Evolutionary conservation across 2,797 vertebrate genomes (phyloP).

Genomic region (Girardinus metallicus): DNA sequence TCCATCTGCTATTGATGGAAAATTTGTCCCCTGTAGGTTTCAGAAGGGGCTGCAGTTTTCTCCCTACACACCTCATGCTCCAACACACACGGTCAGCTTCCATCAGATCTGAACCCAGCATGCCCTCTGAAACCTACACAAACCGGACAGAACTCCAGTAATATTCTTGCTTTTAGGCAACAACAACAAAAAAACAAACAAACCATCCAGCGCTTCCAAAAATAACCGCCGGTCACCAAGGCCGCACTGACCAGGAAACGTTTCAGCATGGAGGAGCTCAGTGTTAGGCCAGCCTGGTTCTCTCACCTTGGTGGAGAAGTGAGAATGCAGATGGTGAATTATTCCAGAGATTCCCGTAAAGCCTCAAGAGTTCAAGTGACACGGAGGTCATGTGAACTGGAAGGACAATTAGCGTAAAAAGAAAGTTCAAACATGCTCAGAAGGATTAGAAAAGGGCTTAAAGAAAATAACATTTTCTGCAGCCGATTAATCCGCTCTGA

Average conservation of each 20-base stretch:
- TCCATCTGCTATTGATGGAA: background rate
- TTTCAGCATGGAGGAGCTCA: background rate
- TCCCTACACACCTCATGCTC: background rate
- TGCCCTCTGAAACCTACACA: background rate
- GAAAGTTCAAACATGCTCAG: slow-evolving; percentile 17
- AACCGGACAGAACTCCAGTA: background rate
- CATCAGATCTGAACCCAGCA: background rate
- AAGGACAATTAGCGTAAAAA: background rate
- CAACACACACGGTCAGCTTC: background rate
- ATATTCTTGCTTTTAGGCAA: background rate
- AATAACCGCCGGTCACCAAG: background rate
- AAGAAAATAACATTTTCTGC: slow-evolving; percentile 1
- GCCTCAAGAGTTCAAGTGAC: slow-evolving; percentile 35
- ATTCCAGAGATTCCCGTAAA: slow-evolving; percentile 30
- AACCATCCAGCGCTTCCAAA: background rate
- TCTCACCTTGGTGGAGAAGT: slow-evolving; percentile 45
- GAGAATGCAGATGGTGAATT: slow-evolving; percentile 59
- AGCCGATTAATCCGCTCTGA: slow-evolving; percentile 15
- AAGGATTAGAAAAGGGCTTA: slow-evolving; percentile 4
- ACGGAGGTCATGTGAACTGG: slow-evolving; percentile 26
- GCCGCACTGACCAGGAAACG: background rate
- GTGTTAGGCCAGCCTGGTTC: slow-evolving; percentile 5
- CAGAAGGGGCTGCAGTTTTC: background rate
- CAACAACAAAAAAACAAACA: background rate
- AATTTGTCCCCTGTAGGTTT: background rate